These are phyloP conservation scores for Apotomis betuletana DNA, from an alignment of 2,888 invertebrate genomes.

Conservation along the genomic window DNA sequence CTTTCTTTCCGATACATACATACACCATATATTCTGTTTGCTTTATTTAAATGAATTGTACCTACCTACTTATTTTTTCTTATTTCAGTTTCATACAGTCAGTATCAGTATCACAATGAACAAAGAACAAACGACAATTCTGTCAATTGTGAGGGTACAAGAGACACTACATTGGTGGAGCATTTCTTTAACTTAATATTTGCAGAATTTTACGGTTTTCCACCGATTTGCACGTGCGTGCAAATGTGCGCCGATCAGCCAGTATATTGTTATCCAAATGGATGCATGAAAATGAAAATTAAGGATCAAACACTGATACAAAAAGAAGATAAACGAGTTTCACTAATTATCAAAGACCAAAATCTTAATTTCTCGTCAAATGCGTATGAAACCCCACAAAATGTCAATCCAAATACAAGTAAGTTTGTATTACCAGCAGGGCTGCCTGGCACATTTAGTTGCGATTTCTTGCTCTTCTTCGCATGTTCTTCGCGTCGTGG, in stretches of 20 bases:
- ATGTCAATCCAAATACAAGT: conserved; percentile 48
- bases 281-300: conserved; percentile 54
- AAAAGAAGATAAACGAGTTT: conserved; percentile 49
- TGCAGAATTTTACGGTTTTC: conserved; percentile 64
- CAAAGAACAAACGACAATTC: conserved; percentile 13
- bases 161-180: conserved; percentile 59
- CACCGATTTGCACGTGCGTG: conserved; percentile 71
- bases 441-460: neutral
- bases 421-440: conserved; percentile 23
- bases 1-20: too few species aligned
- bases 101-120: conserved; percentile 10
- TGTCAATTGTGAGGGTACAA: conserved; percentile 53
- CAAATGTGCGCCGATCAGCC: conserved; percentile 69
- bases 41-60: too few species aligned
- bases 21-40: too few species aligned
- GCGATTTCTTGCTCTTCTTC: too few species aligned
- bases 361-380: conserved; percentile 50
- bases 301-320: conserved; percentile 48
- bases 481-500: too few species aligned
- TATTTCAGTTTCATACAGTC: conserved; percentile 22
- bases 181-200: conserved; percentile 73
- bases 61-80: too few species aligned
- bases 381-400: conserved; percentile 50
- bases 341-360: conserved; percentile 59
- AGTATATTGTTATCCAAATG: conserved; percentile 74